A percentile compares a stretch with the other conserved stretches of the same genome.
phyloP scores from a whole-genome alignment of 1,140 invertebrate genomes.

The Cylas formicarius region DNA sequence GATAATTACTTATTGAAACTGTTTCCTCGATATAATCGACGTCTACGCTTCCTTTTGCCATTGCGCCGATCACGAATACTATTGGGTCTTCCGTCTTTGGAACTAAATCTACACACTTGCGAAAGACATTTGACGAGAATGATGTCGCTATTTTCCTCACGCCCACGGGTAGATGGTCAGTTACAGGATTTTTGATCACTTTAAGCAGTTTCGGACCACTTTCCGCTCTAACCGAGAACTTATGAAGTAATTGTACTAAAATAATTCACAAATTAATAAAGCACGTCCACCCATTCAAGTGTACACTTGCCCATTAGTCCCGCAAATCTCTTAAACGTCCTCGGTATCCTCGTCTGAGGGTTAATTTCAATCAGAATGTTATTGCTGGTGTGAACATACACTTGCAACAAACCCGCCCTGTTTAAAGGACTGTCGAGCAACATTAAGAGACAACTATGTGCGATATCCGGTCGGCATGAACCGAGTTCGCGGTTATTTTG shows the following conservation, averaged over 20 bases:
- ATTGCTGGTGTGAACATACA: slow-evolving; percentile 90
- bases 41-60: slow-evolving; percentile 92
- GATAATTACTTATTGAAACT: slow-evolving; percentile 92
- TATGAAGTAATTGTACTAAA: slow-evolving; percentile 92
- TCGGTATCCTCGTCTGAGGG: slow-evolving; percentile 95
- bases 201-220: slow-evolving; percentile 86
- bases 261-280: neutral
- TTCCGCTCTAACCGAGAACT: slow-evolving; percentile 88
- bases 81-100: slow-evolving; percentile 74
- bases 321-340: slow-evolving; percentile 97
- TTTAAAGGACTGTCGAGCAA: slow-evolving; percentile 94
- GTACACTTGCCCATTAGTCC: slow-evolving; percentile 83
- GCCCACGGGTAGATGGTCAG: slow-evolving; percentile 91
- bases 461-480: slow-evolving; percentile 86
- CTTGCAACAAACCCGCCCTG: slow-evolving; percentile 78
- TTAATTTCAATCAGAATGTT: slow-evolving; percentile 98
- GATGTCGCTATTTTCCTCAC: slow-evolving; percentile 88
- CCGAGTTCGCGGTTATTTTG: slow-evolving; percentile 80
- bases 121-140: slow-evolving; percentile 72
- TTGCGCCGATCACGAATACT: slow-evolving; percentile 89
- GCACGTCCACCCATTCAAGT: slow-evolving; percentile 2
- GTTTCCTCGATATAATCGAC: slow-evolving; percentile 87
- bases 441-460: slow-evolving; percentile 93
- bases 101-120: slow-evolving; percentile 74
- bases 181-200: slow-evolving; percentile 97